phyloP scores from a whole-genome alignment of 1,140 invertebrate species.

The Meteorus sp. region DNA sequence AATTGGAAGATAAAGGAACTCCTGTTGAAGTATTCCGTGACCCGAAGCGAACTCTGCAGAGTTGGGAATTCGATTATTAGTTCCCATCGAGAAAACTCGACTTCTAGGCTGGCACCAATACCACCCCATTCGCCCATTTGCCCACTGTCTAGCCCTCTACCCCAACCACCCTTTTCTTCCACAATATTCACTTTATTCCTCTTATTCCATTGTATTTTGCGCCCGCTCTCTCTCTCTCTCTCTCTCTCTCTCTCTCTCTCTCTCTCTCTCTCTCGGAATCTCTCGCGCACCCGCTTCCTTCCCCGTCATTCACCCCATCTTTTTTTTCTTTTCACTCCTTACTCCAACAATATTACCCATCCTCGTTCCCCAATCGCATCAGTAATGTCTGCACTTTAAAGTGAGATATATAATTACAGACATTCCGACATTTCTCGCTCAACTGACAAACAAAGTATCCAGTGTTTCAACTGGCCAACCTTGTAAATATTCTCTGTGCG shows the following conservation, averaged over 20 bases:
- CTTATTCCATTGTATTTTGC: too few relatives aligned
- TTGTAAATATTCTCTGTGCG: too few relatives aligned
- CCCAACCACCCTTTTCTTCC: neutral
- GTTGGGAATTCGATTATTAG: conserved; percentile 34
- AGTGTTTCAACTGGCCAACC: too few relatives aligned
- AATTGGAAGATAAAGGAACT: conserved; percentile 20
- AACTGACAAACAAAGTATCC: neutral
- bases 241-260: too few relatives aligned
- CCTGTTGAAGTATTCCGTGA: conserved; percentile 23
- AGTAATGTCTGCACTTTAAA: too few relatives aligned
- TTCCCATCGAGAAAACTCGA: conserved; percentile 25
- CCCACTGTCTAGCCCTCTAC: neutral
- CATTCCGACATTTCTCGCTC: neutral
- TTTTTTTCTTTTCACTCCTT: neutral
- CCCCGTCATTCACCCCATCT: too few relatives aligned
- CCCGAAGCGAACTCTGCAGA: conserved; percentile 22
- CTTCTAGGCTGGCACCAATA: conserved; percentile 9
- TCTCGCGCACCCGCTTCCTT: too few relatives aligned
- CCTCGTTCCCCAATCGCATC: too few relatives aligned
- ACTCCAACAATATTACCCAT: neutral
- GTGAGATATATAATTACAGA: neutral
- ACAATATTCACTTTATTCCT: too few relatives aligned
- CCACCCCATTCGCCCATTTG: neutral
- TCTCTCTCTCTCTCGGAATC: too few relatives aligned
- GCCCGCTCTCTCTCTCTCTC: too few relatives aligned